phyloP scores from a whole-genome alignment of 2,888 invertebrate genomes.

The Antitype chi region DNA sequence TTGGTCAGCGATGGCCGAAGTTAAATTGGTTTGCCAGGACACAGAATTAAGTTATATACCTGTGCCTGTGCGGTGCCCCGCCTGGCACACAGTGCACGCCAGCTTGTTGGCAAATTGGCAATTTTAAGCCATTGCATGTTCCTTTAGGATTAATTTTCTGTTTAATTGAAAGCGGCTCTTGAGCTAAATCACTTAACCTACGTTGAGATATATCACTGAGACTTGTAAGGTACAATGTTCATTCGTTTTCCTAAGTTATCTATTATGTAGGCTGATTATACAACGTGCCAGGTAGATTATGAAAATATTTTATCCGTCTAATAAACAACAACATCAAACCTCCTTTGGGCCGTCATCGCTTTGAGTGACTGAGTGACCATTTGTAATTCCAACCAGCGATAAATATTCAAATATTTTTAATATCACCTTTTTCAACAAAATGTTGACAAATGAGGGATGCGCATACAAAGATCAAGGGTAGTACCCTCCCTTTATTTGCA shows the following conservation, averaged over 20 bases:
- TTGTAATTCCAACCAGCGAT: conserved; percentile 50
- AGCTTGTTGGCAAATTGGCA: conserved; percentile 62
- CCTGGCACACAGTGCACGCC: conserved; percentile 54
- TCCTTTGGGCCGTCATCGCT: conserved; percentile 13
- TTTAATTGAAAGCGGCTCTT: conserved; percentile 40
- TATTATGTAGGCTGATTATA: not conserved
- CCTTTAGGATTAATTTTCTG: conserved; percentile 56
- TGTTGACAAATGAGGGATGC: conserved; percentile 87
- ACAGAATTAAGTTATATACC: conserved; percentile 75
- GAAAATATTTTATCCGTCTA: not conserved
- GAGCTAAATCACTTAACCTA: conserved; percentile 43
- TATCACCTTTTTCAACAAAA: conserved; percentile 73
- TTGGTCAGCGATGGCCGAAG: conserved; percentile 75
- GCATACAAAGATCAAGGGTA: conserved; percentile 83
- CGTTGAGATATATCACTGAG: conserved; percentile 8
- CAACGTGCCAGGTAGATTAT: not conserved
- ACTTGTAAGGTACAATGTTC: not conserved
- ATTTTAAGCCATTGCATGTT: conserved; percentile 53
- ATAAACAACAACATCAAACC: conserved; percentile 7
- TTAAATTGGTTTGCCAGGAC: conserved; percentile 79
- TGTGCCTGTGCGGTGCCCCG: conserved; percentile 55
- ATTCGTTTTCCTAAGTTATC: conserved; percentile 4
- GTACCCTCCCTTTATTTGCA: conserved; percentile 84
- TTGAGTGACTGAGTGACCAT: conserved; percentile 51
- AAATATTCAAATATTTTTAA: conserved; percentile 68